A percentile compares a stretch with the other conserved stretches of the same genome.
These are phyloP conservation scores for Lanius ludovicianus DNA, from an alignment of 2,113 vertebrate genomes.

Conservation along the genomic window DNA sequence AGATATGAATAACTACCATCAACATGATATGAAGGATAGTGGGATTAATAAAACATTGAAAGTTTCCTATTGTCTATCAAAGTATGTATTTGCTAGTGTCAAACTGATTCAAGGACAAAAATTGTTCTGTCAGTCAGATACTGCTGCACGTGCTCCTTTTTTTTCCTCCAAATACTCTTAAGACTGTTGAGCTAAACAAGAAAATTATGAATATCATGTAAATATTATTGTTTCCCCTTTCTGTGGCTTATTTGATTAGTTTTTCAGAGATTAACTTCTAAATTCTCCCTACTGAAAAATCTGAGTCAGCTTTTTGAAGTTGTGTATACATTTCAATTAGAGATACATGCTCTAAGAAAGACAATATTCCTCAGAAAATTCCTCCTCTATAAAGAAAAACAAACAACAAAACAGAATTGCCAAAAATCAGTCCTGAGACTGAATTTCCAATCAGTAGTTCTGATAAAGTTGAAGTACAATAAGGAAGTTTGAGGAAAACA, in stretches of 20 bases:
- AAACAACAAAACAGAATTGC: not conserved
- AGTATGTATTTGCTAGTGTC: not conserved
- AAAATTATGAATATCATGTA: not conserved
- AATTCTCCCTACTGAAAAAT: not conserved
- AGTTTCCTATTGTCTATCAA: not conserved
- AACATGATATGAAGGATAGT: not conserved
- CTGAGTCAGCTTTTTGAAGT: not conserved
- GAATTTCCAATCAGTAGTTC: not conserved
- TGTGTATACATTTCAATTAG: not conserved
- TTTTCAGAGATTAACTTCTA: not conserved
- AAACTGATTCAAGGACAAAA: not conserved
- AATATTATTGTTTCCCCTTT: not conserved
- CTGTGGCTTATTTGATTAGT: not conserved
- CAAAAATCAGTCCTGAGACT: not conserved
- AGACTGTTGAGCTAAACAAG: not conserved
- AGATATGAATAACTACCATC: not conserved
- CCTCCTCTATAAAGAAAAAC: not conserved
- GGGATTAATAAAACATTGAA: not conserved
- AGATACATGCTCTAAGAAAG: not conserved
- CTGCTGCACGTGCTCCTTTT: not conserved
- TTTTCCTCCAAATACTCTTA: not conserved
- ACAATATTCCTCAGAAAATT: not conserved
- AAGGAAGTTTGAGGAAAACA: not conserved
- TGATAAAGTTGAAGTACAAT: not conserved
- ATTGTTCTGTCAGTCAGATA: not conserved